phyloP scores from a whole-genome alignment of 2,797 vertebrate genomes.

The Sciurus vulgaris region DNA sequence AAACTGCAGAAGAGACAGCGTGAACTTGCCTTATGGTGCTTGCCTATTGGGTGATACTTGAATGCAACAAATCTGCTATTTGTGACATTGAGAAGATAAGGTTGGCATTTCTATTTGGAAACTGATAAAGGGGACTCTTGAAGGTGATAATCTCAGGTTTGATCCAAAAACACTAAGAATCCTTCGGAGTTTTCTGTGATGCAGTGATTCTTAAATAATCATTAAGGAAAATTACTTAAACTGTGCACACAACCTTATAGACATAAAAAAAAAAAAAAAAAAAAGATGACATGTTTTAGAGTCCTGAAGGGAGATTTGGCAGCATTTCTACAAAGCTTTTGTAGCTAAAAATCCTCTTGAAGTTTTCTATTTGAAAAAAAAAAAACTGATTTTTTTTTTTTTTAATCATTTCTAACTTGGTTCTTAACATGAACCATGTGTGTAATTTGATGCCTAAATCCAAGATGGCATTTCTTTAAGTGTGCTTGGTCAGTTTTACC shows the following conservation, averaged over 20 bases:
- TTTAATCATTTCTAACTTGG: not conserved
- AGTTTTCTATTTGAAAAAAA: not conserved
- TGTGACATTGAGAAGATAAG: not conserved
- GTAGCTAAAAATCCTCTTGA: not conserved
- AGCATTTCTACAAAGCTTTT: not conserved
- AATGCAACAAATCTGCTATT: not conserved
- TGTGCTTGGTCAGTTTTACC: not conserved
- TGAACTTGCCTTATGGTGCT: not conserved
- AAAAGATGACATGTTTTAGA: not conserved
- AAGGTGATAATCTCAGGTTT: not conserved
- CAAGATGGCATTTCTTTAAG: not conserved
- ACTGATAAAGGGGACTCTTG: not conserved
- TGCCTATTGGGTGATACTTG: not conserved
- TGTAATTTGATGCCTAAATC: slow-evolving; percentile 51
- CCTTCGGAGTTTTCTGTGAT: slow-evolving; percentile 31
- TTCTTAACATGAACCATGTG: not conserved
- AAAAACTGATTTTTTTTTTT: not conserved
- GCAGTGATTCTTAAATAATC: not conserved
- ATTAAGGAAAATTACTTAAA: not conserved
- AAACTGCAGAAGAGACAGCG: not conserved
- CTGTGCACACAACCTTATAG: not conserved
- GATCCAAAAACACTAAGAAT: not conserved
- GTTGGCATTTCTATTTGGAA: not conserved
- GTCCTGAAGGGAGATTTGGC: not conserved
- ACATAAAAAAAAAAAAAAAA: not conserved